Evolutionary conservation across 2,113 vertebrate genomes (phyloP).

Genomic region (Psephotus haematonotus): DNA sequence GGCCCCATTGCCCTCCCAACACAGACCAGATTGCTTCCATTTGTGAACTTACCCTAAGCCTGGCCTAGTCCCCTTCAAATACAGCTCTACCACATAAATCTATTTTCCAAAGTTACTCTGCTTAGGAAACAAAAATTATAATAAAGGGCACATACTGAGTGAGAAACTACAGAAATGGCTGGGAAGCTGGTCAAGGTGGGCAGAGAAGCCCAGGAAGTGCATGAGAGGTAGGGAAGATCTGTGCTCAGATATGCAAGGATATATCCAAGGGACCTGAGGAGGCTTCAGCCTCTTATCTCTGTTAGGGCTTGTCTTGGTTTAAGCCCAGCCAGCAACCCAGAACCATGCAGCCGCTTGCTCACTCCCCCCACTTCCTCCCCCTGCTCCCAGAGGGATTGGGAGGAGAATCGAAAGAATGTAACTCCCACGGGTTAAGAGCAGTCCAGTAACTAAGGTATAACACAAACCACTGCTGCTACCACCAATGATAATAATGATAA

Average conservation of each 20-base stretch:
- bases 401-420: too few relatives aligned
- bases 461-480: too few relatives aligned
- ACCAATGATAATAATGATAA: too few relatives aligned
- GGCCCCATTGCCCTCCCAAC: neutral
- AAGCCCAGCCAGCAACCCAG: too few relatives aligned
- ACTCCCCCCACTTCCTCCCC: too few relatives aligned
- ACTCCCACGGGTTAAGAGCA: too few relatives aligned
- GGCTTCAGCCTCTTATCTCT: neutral
- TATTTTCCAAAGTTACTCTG: neutral
- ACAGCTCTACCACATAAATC: neutral
- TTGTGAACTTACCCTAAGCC: neutral
- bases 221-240: neutral
- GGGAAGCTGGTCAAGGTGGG: neutral
- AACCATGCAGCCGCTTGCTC: too few relatives aligned
- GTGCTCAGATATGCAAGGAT: rapidly evolving
- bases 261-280: neutral
- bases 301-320: rapidly evolving
- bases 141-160: rapidly evolving
- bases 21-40: neutral
- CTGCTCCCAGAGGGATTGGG: too few relatives aligned
- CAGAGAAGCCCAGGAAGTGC: neutral
- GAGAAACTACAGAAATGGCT: neutral
- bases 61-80: neutral
- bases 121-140: neutral
- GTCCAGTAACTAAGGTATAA: too few relatives aligned